These are phyloP conservation scores for Donacobius atricapilla DNA, from an alignment of 2,113 vertebrate species.

Conservation along the genomic window DNA sequence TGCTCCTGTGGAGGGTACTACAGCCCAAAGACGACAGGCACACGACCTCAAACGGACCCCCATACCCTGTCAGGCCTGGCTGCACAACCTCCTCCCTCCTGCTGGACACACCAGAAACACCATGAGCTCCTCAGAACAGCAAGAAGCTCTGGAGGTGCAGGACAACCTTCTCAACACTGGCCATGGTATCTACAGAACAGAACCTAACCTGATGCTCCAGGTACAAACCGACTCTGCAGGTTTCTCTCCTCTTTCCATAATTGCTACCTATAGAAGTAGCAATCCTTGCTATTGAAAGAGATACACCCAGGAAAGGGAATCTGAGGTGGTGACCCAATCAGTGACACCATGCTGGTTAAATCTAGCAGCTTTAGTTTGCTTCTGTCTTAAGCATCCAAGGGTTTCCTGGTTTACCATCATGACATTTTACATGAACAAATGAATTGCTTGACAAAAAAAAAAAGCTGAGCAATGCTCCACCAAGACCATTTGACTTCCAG, in stretches of 20 bases:
- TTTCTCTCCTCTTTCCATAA: not conserved
- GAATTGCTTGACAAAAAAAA: not conserved
- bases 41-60: rapidly evolving
- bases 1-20: not conserved
- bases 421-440: not conserved
- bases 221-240: not conserved
- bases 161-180: not conserved
- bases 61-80: not conserved
- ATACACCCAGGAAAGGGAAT: conserved; percentile 22
- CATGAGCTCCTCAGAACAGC: not conserved
- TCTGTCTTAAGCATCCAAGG: not conserved
- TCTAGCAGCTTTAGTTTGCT: conserved; percentile 28
- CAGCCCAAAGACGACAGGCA: not conserved
- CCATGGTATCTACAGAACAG: rapidly evolving
- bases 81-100: not conserved
- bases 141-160: not conserved
- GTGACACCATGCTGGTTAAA: conserved; percentile 14
- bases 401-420: conserved; percentile 12
- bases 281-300: not conserved
- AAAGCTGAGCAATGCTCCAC: not conserved
- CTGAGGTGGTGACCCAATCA: not conserved
- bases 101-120: not conserved
- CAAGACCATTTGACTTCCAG: not conserved
- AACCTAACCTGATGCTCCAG: not conserved
- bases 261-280: conserved; percentile 11